Conservation (phyloP, 2,888 invertebrate species). For the Eremobia ochroleuca region DNA sequence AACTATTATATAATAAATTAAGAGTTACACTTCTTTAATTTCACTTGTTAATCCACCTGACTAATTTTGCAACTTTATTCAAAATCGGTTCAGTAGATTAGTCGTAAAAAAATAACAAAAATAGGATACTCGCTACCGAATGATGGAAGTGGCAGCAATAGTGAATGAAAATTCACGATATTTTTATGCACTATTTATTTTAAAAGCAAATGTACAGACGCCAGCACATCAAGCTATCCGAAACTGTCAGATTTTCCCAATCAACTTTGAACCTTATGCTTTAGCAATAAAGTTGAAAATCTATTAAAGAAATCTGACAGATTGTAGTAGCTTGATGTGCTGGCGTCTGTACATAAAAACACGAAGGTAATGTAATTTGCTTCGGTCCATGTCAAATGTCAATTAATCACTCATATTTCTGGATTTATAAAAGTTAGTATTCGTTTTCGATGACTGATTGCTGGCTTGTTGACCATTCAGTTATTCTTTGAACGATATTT, state of each 20-base stretch:
- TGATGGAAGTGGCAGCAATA: not conserved
- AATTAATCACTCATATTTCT: conserved; percentile 27
- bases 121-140: not conserved
- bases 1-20: not conserved
- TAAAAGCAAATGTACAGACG: conserved; percentile 5
- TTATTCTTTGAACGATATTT: conserved; percentile 33
- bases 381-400: not conserved
- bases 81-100: not conserved
- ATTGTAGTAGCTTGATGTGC: too few species aligned
- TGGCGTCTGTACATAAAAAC: too few species aligned
- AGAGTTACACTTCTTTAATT: not conserved
- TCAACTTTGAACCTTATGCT: too few species aligned
- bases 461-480: conserved; percentile 20
- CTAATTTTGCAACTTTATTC: not conserved
- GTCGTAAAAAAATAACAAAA: not conserved
- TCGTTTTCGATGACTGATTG: conserved; percentile 31
- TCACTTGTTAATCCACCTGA: not conserved
- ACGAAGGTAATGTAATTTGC: conserved; percentile 15
- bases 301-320: too few species aligned
- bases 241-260: too few species aligned
- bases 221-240: too few species aligned
- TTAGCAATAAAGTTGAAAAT: too few species aligned
- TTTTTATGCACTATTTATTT: conserved; percentile 5
- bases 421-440: conserved; percentile 9
- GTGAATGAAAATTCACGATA: not conserved